Conservation (phyloP, 2,797 vertebrate genomes). For the Notolepis coatsorum region DNA sequence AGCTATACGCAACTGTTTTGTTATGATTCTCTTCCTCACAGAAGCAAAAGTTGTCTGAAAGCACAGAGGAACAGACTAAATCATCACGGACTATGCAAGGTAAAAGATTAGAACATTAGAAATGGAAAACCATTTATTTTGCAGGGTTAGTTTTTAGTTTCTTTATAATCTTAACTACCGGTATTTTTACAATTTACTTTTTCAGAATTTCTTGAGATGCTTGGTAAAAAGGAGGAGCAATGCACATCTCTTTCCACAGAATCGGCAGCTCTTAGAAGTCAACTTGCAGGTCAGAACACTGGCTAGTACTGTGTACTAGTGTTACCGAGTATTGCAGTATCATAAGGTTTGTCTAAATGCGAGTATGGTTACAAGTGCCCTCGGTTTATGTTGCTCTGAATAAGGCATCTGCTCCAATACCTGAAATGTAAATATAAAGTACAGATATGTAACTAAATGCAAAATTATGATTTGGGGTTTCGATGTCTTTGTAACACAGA, state of each 20-base stretch:
- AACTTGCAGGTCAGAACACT: slow-evolving; percentile 82
- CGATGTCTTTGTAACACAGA: no score
- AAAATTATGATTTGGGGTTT: no score
- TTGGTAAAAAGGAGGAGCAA: slow-evolving; percentile 88
- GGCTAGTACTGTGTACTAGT: not conserved
- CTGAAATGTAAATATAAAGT: no score
- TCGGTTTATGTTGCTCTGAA: no score
- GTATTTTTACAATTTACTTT: slow-evolving; percentile 5
- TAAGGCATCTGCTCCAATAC: no score
- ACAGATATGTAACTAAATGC: no score
- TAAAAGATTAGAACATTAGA: no score
- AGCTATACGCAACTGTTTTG: not conserved
- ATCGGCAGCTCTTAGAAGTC: slow-evolving; percentile 84
- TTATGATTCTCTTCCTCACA: slow-evolving; percentile 66
- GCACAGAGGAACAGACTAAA: slow-evolving; percentile 83
- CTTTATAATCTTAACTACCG: not conserved
- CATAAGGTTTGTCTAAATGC: not conserved
- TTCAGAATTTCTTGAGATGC: slow-evolving; percentile 87
- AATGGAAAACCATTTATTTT: not conserved
- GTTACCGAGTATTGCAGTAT: not conserved
- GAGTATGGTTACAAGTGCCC: not conserved
- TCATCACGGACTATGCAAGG: slow-evolving; percentile 90
- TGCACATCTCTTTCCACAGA: slow-evolving; percentile 83
- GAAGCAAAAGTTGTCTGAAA: slow-evolving; percentile 86
- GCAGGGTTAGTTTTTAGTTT: not conserved